A percentile compares a stretch with the other conserved stretches of the same genome.
Conservation (phyloP, 2,888 invertebrate genomes). For the Synanthedon myopaeformis region DNA sequence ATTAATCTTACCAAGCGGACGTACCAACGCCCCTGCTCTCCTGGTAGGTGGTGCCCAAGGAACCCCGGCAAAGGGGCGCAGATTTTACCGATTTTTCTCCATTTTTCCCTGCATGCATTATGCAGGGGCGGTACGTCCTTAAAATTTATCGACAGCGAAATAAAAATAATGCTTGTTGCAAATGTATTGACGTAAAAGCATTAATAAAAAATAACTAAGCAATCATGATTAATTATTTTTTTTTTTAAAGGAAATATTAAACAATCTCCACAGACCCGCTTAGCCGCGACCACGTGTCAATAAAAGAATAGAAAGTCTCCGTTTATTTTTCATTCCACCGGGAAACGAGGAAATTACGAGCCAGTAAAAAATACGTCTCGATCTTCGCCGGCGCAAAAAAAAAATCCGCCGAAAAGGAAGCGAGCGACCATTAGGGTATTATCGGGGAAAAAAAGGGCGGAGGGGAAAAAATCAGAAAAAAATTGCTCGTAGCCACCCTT, state of each 20-base stretch:
- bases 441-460: constrained; percentile 55
- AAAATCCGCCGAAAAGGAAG: constrained; percentile 65
- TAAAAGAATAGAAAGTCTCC: constrained; percentile 25
- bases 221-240: background rate
- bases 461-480: constrained; percentile 64
- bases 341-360: constrained; percentile 60
- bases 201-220: background rate
- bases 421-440: constrained; percentile 69
- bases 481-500: constrained; percentile 63
- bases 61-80: constrained; percentile 46
- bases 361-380: constrained; percentile 62
- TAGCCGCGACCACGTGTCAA: constrained; percentile 36
- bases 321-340: constrained; percentile 54
- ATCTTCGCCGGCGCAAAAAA: constrained; percentile 43
- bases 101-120: constrained; percentile 56
- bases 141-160: constrained; percentile 57
- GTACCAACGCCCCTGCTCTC: constrained; percentile 44
- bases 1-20: constrained; percentile 62
- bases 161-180: constrained; percentile 33
- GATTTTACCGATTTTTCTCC: constrained; percentile 43
- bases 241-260: background rate
- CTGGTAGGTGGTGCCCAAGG: constrained; percentile 57
- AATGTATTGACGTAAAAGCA: background rate
- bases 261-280: constrained; percentile 7
- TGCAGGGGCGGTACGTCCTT: constrained; percentile 41